Conservation (phyloP, 2,797 vertebrate genomes). For the Danio choprae region DNA sequence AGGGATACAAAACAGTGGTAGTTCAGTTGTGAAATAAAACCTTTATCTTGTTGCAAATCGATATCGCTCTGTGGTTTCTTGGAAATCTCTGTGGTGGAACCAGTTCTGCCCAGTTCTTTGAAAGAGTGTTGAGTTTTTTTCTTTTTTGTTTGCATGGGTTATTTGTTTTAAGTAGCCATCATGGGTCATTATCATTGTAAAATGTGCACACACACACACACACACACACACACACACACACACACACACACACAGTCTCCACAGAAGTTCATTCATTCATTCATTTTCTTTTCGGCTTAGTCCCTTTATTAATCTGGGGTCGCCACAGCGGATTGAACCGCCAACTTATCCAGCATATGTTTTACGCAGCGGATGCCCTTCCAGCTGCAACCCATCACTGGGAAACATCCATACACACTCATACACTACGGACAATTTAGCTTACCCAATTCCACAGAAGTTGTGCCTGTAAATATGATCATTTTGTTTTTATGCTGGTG, state of each 20-base stretch:
- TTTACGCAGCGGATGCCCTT: too few species aligned
- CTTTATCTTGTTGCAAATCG: neutral
- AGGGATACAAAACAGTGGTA: neutral
- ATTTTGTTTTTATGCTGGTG: neutral
- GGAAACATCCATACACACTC: too few species aligned
- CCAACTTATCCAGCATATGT: too few species aligned
- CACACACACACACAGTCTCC: too few species aligned
- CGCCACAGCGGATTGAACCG: too few species aligned
- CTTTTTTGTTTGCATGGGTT: neutral
- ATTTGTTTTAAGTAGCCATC: neutral
- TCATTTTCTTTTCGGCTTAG: too few species aligned
- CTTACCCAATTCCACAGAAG: neutral
- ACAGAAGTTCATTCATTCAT: too few species aligned
- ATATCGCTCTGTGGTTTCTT: neutral
- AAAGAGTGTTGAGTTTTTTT: neutral
- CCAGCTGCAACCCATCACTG: too few species aligned
- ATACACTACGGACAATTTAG: too few species aligned
- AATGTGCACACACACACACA: neutral
- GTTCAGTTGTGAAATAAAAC: neutral
- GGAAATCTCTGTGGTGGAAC: conserved; percentile 5
- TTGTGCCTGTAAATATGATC: neutral
- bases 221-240: too few species aligned
- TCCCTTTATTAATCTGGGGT: too few species aligned
- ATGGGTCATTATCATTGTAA: neutral
- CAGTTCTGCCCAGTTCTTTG: neutral